Evolutionary conservation across 1,140 invertebrate genomes (phyloP).

Genomic region (Akabosia matsudoensis): DNA sequence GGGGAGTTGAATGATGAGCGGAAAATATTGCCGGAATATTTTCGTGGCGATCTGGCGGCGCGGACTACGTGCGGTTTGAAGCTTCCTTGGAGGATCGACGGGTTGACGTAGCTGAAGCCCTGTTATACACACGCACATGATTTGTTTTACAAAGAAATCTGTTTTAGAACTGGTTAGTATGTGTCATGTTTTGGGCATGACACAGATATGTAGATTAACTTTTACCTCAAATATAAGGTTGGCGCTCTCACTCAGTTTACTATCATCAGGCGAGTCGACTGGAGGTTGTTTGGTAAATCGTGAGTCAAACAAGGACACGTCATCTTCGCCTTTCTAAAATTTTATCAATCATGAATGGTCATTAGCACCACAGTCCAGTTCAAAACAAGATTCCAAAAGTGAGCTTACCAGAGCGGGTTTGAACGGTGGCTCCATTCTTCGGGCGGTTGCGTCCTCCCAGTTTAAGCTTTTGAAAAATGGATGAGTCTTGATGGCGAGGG

Average conservation of each 20-base stretch:
- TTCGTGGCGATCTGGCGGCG: constrained; percentile 64
- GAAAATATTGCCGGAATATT: constrained; percentile 48
- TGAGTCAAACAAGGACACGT: constrained; percentile 97
- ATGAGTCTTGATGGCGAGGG: constrained; percentile 80
- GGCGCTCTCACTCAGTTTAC: constrained; percentile 89
- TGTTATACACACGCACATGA: neutral
- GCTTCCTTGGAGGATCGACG: constrained; percentile 6
- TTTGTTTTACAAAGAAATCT: neutral
- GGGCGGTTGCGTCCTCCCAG: constrained; percentile 87
- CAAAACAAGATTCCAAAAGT: neutral
- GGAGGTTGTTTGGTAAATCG: constrained; percentile 97
- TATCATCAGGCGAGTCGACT: constrained; percentile 96
- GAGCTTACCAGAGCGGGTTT: constrained; percentile 76
- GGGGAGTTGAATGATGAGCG: constrained; percentile 23
- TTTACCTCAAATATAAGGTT: constrained; percentile 91
- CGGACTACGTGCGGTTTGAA: constrained; percentile 11
- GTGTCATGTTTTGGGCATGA: neutral
- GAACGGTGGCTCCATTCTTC: constrained; percentile 86
- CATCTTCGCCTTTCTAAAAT: constrained; percentile 86
- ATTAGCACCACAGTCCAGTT: constrained; percentile 21
- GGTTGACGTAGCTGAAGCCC: constrained; percentile 12
- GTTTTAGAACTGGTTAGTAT: neutral
- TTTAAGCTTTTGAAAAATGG: constrained; percentile 88
- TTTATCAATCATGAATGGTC: constrained; percentile 47
- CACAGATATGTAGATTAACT: constrained; percentile 28